These are phyloP conservation scores for Brachynemurus nebulosus DNA, from an alignment of 2,888 invertebrate species.

Conservation along the genomic window DNA sequence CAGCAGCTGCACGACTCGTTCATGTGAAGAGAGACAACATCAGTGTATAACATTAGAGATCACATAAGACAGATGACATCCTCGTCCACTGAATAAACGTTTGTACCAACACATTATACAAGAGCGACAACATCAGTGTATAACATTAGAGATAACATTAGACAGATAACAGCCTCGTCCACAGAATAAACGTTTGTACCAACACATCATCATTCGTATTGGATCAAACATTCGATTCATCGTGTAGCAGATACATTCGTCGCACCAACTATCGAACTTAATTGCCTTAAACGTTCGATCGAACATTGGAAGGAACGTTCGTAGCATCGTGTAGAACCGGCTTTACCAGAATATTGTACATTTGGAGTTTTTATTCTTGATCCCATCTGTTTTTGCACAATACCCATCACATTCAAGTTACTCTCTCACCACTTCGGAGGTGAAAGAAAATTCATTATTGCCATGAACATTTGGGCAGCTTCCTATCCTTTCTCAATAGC, in stretches of 20 bases:
- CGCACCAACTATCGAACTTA: not conserved
- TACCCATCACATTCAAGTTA: no score
- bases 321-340: not conserved
- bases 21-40: not conserved
- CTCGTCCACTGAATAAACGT: not conserved
- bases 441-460: no score
- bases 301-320: not conserved
- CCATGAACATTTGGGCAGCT: no score
- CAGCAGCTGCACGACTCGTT: not conserved
- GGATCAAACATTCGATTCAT: not conserved
- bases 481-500: no score
- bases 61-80: not conserved
- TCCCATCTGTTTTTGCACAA: no score
- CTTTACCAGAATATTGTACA: not conserved
- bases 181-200: not conserved
- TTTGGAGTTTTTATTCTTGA: no score
- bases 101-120: not conserved
- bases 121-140: not conserved
- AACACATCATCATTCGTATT: not conserved
- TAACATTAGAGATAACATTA: not conserved
- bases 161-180: not conserved
- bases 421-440: no score
- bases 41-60: not conserved
- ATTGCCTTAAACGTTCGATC: not conserved
- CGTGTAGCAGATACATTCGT: not conserved